Base-by-base conservation (phyloP, 2,888 invertebrate genomes). In the Cynaeus angustus region DNA sequence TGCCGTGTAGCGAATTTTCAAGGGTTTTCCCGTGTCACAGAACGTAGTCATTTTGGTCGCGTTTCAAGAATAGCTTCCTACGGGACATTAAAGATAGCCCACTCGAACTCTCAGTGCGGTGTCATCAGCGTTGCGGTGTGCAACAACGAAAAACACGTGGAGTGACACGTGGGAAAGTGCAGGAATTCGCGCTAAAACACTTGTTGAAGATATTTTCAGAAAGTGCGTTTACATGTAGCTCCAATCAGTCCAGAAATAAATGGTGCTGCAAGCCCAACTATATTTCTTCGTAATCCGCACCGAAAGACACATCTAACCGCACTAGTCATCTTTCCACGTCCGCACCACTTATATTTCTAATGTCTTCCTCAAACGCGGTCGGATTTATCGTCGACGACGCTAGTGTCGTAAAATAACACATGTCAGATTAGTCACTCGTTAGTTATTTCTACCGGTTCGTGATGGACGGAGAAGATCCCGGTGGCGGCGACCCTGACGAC, bases 401-500 rank as follows among this genome's bases (percentile, higher is more conserved):
- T 12, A 28, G 16, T 43, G 46, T 41, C 30, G 33, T 56, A 48
- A 61, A 28, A 14, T 16, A 41, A 16, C 56, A 53, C 53, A 64
- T 53, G 52, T 64, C 14, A 16, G 28, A 45, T 65, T 65, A 65
- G 53, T 65, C 65, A 58, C 26, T 48, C 10, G 41, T 43, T 52
- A 33, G 37, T 64, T 64, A 52, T 64, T 38, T 52, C 9, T n/a
- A 16, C 46, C 13, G 46, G 14, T 28, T 9, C 21, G 38, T 12
- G 41, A 59, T 70, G 70, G 52, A 48, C 12, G 33, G 28, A 14
- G 84, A 84, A n/a, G 50, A 56, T 13, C 30, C 58, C 37, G 55
- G 43, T 8, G 56, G 43, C 56, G 56, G 56, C 21, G 72, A 68
- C n/a, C 74, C 66, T 28, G 83, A 83, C 66, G 84, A 84, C 66